These are phyloP conservation scores for Ascaphus truei DNA, from an alignment of 2,113 vertebrate species.

Conservation along the genomic window DNA sequence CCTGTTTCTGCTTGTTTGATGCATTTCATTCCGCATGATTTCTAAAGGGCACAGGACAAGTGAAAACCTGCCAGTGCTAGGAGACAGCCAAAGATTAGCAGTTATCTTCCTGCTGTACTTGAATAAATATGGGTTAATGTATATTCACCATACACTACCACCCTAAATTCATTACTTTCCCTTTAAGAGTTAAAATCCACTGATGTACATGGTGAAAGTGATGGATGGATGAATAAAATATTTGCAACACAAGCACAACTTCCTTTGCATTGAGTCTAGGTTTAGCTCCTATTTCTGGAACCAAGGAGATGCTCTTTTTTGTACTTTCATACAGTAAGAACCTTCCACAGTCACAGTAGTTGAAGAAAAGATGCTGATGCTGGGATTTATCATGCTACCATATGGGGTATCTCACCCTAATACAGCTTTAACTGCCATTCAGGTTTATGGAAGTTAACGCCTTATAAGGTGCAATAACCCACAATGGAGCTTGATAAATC, in stretches of 20 bases:
- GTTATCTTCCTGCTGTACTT: conserved; percentile 31
- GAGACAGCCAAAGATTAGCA: conserved; percentile 47
- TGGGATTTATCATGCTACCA: too few relatives aligned
- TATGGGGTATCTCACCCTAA: too few relatives aligned
- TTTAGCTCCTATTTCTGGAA: neutral
- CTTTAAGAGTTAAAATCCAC: neutral
- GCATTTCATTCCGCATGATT: conserved; percentile 47
- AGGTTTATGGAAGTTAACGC: too few relatives aligned
- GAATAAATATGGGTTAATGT: conserved; percentile 42
- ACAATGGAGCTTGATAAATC: too few relatives aligned
- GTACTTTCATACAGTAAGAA: neutral
- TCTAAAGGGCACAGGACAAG: conserved; percentile 46
- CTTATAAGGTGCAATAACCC: too few relatives aligned
- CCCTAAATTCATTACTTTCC: neutral
- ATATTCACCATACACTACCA: conserved; percentile 36
- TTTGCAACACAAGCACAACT: too few relatives aligned
- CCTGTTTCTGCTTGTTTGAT: conserved; percentile 20
- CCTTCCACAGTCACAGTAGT: neutral
- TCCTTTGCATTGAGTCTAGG: neutral
- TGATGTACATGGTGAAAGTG: neutral
- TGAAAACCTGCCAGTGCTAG: conserved; percentile 36
- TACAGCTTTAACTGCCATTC: too few relatives aligned
- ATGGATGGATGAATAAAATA: neutral
- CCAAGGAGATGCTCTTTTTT: neutral
- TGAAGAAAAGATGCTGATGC: too few relatives aligned